Evolutionary conservation across 2,797 vertebrate genomes (phyloP).

Genomic region (Tiaroga cobitis): DNA sequence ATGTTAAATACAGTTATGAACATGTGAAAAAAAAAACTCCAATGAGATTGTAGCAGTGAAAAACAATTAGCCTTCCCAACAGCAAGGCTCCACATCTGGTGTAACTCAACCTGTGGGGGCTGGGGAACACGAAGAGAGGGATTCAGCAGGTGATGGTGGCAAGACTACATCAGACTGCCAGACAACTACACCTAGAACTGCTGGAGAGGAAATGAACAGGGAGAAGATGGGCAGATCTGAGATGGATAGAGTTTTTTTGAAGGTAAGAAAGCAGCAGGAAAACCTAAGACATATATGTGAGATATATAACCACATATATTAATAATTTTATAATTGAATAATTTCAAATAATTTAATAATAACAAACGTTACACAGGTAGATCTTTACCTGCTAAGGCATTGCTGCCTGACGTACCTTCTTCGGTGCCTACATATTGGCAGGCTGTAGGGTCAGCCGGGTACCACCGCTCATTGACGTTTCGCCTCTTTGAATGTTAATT

Average conservation of each 20-base stretch:
- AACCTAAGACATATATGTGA: too few relatives aligned
- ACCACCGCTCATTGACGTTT: neutral
- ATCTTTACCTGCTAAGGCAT: neutral
- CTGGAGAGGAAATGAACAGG: neutral
- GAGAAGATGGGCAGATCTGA: neutral
- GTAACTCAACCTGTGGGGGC: slow-evolving; percentile 78
- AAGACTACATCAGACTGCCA: slow-evolving; percentile 46
- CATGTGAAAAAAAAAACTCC: neutral
- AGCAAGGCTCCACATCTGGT: slow-evolving; percentile 89
- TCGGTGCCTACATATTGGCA: neutral
- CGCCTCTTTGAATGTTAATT: too few relatives aligned
- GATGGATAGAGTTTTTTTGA: neutral
- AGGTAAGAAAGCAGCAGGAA: neutral
- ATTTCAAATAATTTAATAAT: neutral
- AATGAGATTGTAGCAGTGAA: slow-evolving; percentile 79
- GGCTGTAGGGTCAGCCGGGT: neutral
- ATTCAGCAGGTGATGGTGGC: slow-evolving; percentile 86
- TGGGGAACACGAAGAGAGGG: slow-evolving; percentile 66
- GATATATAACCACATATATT: neutral
- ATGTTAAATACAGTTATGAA: slow-evolving; percentile 45
- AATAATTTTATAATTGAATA: neutral
- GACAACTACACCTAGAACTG: neutral
- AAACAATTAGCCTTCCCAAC: slow-evolving; percentile 88
- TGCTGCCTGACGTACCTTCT: neutral
- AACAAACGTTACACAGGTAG: neutral